A percentile compares a stretch with the other conserved stretches of the same genome.
phyloP scores from a whole-genome alignment of 2,113 vertebrate species.

The Corydoras maculifer region DNA sequence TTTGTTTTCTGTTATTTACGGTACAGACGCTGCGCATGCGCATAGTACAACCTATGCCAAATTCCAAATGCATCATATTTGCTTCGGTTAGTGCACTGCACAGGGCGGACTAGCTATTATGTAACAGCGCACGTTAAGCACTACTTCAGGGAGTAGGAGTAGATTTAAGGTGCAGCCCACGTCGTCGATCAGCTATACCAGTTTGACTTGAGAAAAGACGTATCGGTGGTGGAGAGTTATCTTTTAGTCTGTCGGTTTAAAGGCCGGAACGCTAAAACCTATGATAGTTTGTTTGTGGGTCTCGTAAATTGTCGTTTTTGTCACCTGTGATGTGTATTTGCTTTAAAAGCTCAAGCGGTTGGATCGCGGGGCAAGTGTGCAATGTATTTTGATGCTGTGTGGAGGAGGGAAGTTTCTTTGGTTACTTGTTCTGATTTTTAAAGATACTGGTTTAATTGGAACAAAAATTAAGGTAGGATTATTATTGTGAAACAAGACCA shows the following conservation, averaged over 20 bases:
- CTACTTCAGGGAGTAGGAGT: neutral
- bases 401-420: neutral
- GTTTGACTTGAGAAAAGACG: slow-evolving; percentile 28
- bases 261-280: neutral
- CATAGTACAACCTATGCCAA: neutral
- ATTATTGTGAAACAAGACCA: too few species aligned
- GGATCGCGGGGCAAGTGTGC: neutral
- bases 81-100: neutral
- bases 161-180: neutral
- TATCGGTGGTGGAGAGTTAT: neutral
- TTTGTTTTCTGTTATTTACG: slow-evolving; percentile 19
- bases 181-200: slow-evolving; percentile 39
- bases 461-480: too few species aligned
- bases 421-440: too few species aligned
- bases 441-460: too few species aligned
- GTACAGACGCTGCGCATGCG: slow-evolving; percentile 20
- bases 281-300: neutral
- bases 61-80: neutral
- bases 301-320: neutral
- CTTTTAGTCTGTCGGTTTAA: neutral
- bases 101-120: neutral
- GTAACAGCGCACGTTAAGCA: neutral
- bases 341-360: neutral
- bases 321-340: neutral
- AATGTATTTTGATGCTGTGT: neutral